Evolutionary conservation across 2,888 invertebrate species (phyloP).

Genomic region (Pseudococcus jackbeardsleyi): DNA sequence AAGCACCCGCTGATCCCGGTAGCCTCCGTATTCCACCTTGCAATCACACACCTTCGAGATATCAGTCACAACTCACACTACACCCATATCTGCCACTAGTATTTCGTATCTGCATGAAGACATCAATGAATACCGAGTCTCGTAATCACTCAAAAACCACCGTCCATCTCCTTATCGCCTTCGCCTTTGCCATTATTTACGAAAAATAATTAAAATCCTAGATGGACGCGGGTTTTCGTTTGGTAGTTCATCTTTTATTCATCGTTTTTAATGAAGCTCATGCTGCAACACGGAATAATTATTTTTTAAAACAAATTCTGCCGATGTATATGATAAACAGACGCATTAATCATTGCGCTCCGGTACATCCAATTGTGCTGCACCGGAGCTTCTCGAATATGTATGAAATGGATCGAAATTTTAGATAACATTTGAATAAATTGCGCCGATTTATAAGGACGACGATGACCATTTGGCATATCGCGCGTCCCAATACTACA

Average conservation of each 20-base stretch:
- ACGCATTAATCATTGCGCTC: slow-evolving; percentile 41
- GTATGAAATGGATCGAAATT: slow-evolving; percentile 53
- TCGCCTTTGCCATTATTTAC: slow-evolving; percentile 8
- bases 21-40: background rate
- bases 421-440: slow-evolving; percentile 52
- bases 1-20: background rate
- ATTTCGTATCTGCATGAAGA: background rate
- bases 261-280: slow-evolving; percentile 33
- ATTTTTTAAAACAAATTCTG: slow-evolving; percentile 41
- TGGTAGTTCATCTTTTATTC: slow-evolving; percentile 52
- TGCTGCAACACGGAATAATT: slow-evolving; percentile 44
- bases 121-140: background rate
- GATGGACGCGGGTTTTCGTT: background rate
- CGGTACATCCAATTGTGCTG: background rate
- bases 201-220: slow-evolving; percentile 27
- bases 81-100: background rate
- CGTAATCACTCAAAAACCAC: slow-evolving; percentile 32
- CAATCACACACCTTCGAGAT: background rate
- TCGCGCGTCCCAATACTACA: background rate
- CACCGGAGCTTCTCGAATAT: slow-evolving; percentile 11
- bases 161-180: background rate
- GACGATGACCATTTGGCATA: background rate
- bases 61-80: background rate
- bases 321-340: slow-evolving; percentile 40
- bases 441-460: slow-evolving; percentile 39